Conservation (phyloP, 2,888 invertebrate genomes). For the Proisotoma minuta region DNA sequence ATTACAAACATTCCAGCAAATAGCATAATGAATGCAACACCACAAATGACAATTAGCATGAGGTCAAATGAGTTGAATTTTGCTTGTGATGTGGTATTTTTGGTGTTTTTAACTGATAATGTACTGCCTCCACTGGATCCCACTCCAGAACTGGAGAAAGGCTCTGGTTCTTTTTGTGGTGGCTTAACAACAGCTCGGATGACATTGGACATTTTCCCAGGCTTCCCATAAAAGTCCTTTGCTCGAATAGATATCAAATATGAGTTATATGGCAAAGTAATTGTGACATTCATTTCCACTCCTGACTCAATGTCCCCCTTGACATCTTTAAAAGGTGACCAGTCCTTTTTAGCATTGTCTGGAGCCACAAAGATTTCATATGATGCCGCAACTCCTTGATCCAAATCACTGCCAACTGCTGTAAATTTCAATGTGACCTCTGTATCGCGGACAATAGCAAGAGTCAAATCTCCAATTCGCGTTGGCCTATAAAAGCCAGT, state of each 20-base stretch:
- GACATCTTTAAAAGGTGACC: conserved; percentile 35
- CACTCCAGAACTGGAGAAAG: conserved; percentile 23
- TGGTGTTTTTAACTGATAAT: conserved; percentile 38
- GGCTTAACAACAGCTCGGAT: conserved; percentile 39
- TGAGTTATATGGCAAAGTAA: conserved; percentile 41
- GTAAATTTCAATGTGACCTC: conserved; percentile 59
- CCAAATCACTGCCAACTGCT: conserved; percentile 55
- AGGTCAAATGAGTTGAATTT: conserved; percentile 41
- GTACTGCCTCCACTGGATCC: conserved; percentile 35
- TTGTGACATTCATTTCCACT: conserved; percentile 42
- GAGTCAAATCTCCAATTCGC: conserved; percentile 57
- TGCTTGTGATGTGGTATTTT: conserved; percentile 43
- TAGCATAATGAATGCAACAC: conserved; percentile 41
- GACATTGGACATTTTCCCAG: conserved; percentile 44
- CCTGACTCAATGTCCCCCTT: conserved; percentile 45
- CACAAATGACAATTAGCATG: conserved; percentile 42
- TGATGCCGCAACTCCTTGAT: conserved; percentile 46
- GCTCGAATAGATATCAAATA: conserved; percentile 35
- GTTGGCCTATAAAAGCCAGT: conserved; percentile 51
- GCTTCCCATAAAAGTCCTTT: conserved; percentile 25
- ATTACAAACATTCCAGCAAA: conserved; percentile 41
- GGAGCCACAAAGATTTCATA: conserved; percentile 43
- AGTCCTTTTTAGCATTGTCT: conserved; percentile 40
- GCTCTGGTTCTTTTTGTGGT: conserved; percentile 40
- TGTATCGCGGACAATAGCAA: conserved; percentile 43